These are phyloP conservation scores for Papilio elwesi DNA, from an alignment of 2,888 invertebrate species.

Conservation along the genomic window DNA sequence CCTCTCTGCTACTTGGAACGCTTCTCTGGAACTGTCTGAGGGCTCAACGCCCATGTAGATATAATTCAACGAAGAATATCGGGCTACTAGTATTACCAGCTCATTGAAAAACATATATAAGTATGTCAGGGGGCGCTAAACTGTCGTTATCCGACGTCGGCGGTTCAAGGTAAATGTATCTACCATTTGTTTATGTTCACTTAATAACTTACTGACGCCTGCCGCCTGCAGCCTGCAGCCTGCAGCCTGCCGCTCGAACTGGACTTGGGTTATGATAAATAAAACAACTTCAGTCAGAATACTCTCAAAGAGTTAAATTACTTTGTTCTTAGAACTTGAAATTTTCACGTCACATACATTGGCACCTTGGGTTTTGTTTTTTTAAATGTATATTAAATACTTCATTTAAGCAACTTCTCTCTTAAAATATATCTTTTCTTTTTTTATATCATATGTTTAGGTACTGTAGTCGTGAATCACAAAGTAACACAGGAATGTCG, in stretches of 20 bases:
- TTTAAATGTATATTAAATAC: conserved; percentile 48
- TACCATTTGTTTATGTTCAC: too few species aligned
- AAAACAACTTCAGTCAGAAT: conserved; percentile 48
- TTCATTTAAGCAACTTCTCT: conserved; percentile 47
- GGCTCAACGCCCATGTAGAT: too few species aligned
- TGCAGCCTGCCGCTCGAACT: not conserved
- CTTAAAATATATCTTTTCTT: conserved; percentile 47
- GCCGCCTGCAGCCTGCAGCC: too few species aligned
- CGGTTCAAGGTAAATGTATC: too few species aligned
- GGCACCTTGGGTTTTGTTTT: conserved; percentile 49
- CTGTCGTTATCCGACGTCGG: too few species aligned
- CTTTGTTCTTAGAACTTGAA: conserved; percentile 74
- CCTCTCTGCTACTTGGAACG: too few species aligned
- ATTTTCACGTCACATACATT: conserved; percentile 56
- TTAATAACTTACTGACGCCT: too few species aligned
- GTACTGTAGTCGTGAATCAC: conserved; percentile 48
- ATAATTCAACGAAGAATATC: too few species aligned
- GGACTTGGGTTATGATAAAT: conserved; percentile 43
- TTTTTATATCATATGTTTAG: conserved; percentile 37
- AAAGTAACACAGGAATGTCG: conserved; percentile 39
- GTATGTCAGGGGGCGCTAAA: too few species aligned
- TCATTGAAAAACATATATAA: too few species aligned
- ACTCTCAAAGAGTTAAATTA: conserved; percentile 74
- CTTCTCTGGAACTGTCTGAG: too few species aligned
- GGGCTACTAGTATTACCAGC: too few species aligned